These are phyloP conservation scores for Ethmia dodecea DNA, from an alignment of 2,888 invertebrate genomes.

Conservation along the genomic window DNA sequence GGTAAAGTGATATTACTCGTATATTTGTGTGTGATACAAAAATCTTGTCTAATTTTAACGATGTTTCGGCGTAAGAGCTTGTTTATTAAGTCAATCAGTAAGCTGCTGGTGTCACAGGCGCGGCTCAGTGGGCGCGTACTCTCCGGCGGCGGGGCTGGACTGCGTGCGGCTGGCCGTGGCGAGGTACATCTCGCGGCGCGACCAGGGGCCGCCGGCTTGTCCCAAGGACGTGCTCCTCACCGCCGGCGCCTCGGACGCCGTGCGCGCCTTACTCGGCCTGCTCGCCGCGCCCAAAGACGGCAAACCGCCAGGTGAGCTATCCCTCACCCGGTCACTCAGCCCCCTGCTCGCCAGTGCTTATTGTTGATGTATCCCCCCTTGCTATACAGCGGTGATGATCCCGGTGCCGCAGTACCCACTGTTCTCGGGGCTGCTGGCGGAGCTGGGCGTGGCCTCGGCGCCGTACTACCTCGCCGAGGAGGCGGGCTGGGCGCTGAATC, in stretches of 20 bases:
- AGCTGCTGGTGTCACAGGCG: no score
- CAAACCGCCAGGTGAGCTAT: conserved; percentile 68
- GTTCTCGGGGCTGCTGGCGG: conserved; percentile 96
- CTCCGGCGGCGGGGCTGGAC: conserved; percentile 93
- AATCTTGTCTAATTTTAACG: no score
- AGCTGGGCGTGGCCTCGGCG: conserved; percentile 90
- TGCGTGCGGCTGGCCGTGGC: conserved; percentile 90
- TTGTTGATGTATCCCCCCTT: neutral
- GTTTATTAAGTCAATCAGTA: no score
- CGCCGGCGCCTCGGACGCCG: conserved; percentile 95
- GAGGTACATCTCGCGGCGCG: conserved; percentile 90
- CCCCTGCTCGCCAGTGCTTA: no score
- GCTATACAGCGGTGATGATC: conserved; percentile 88
- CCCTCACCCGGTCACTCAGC: no score
- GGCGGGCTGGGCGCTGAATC: conserved; percentile 89
- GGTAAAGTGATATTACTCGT: no score
- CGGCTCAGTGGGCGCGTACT: conserved; percentile 92
- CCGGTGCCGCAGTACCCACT: conserved; percentile 99
- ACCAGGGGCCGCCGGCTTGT: conserved; percentile 82
- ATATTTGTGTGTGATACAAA: no score
- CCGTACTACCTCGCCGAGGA: conserved; percentile 96
- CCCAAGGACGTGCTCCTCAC: conserved; percentile 90
- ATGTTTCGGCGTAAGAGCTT: no score
- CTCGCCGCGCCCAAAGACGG: conserved; percentile 76
- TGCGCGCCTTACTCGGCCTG: conserved; percentile 91